Base-by-base conservation (phyloP, 37 sponge, comb jelly and placozoan species). In the Cliona cf. orientalis region DNA sequence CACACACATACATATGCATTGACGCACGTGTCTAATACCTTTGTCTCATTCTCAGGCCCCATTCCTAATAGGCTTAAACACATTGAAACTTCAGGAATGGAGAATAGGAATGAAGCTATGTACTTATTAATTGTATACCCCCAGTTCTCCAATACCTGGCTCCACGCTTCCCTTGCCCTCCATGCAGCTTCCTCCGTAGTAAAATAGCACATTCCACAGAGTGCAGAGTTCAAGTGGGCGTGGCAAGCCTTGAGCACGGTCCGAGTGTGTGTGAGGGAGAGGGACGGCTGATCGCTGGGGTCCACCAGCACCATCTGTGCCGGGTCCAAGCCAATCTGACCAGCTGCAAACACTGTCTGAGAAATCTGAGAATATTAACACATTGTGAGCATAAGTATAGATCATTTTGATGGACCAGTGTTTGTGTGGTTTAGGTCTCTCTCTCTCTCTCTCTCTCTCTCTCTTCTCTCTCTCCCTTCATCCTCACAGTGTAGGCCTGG, bases 301-400 rank as follows among this genome's bases (percentile, higher is more conserved):
- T 21, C 37, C 19, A 87, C 76, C 31, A 89, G 63, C 6, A 42
- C 14, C 87, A 85, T 90, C 1, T 23, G 0, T 26, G 49, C 38
- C 22, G 84, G 84, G 38, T 65, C 68, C 17, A 87, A 70, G 0
- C 83, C 95, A 60, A 95, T 95, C 71, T 92, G 93, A n/a, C 95
- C 95, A 74, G 95, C 89, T 5, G 46, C 25, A 29, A 84, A 79
- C 44, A 95, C 87, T n/a, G 81, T 5, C 4, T 62, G 25, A 2
- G 44, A 45, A 0, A 80, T 68, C 94, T 93, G 66, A 14, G 26
- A 31, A 3, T 25, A 19, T 4, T 36, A 60, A 21, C 11, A 29
- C 26, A 5, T 76, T 12, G 17, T 41, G 26, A 29, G 17, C 22
- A 23, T 26, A 23, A 72, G 31, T 5, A 74, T 35, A 22, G 5